Percentiles rank a stretch among this genome's conserved stretches.
Conservation (phyloP, 2,113 vertebrate species). For the Acanthochromis polyacanthus region DNA sequence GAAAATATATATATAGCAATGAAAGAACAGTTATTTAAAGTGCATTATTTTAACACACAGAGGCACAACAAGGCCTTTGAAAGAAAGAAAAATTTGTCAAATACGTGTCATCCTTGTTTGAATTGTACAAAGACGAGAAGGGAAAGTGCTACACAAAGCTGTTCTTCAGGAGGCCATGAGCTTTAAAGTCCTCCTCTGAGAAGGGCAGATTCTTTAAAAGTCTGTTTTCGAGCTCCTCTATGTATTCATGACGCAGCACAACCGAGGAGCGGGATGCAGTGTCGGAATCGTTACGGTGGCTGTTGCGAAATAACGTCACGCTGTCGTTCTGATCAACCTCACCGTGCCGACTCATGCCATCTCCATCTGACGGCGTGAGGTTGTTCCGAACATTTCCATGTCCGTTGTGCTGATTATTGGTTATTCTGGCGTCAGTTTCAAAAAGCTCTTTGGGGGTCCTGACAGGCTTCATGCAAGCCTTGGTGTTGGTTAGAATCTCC, state of each 20-base stretch:
- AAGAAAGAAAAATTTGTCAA: background rate
- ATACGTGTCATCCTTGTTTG: background rate
- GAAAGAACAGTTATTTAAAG: background rate
- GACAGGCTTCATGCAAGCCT: conserved; percentile 17
- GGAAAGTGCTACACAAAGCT: conserved; percentile 14
- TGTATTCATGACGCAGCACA: background rate
- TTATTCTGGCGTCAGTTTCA: conserved; percentile 8
- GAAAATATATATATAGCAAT: background rate
- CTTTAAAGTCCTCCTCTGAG: conserved; percentile 59
- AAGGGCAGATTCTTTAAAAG: conserved; percentile 67
- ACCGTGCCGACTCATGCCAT: conserved; percentile 22
- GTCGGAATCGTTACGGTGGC: background rate
- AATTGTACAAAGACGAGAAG: conserved; percentile 3
- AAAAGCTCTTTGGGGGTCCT: background rate
- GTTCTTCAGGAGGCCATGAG: conserved; percentile 1
- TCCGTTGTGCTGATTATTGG: background rate
- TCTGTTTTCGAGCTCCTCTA: conserved; percentile 56
- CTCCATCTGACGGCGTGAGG: background rate
- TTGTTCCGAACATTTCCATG: background rate
- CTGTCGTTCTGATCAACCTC: background rate
- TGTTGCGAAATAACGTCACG: background rate
- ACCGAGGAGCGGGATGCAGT: background rate
- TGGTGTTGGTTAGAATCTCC: conserved; percentile 31
- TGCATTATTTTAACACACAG: background rate
- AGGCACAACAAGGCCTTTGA: background rate